Evolutionary conservation across 37 sponge, comb jelly and placozoan species (phyloP).

Genomic region (Diacarnus erythraeanus): DNA sequence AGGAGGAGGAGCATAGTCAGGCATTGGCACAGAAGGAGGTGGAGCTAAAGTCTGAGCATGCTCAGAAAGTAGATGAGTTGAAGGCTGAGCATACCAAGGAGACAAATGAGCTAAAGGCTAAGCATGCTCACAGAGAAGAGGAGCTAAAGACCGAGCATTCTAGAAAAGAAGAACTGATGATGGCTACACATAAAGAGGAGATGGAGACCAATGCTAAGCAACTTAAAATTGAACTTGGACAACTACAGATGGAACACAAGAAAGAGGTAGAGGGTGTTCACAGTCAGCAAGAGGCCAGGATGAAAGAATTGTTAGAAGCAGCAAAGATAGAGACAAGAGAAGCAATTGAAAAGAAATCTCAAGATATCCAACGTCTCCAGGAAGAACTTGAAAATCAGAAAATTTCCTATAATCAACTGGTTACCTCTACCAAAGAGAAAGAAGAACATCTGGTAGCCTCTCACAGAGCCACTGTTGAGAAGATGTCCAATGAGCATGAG

Average conservation of each 20-base stretch:
- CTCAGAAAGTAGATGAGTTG: background rate
- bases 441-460: background rate
- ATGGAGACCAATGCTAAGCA: background rate
- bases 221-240: background rate
- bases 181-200: background rate
- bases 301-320: background rate
- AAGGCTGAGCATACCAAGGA: background rate
- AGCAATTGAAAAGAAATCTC: background rate
- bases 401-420: background rate
- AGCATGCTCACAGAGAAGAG: background rate
- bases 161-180: background rate
- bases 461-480: background rate
- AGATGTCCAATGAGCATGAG: background rate
- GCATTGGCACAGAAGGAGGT: background rate
- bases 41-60: conserved; percentile 1
- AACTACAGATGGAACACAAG: background rate
- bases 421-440: background rate
- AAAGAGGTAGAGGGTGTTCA: background rate
- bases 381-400: background rate
- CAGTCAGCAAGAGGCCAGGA: background rate
- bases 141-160: background rate
- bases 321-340: background rate
- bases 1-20: background rate
- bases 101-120: background rate
- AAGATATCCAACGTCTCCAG: background rate